phyloP scores from a whole-genome alignment of 1,140 invertebrate genomes.

The Pinna nobilis region DNA sequence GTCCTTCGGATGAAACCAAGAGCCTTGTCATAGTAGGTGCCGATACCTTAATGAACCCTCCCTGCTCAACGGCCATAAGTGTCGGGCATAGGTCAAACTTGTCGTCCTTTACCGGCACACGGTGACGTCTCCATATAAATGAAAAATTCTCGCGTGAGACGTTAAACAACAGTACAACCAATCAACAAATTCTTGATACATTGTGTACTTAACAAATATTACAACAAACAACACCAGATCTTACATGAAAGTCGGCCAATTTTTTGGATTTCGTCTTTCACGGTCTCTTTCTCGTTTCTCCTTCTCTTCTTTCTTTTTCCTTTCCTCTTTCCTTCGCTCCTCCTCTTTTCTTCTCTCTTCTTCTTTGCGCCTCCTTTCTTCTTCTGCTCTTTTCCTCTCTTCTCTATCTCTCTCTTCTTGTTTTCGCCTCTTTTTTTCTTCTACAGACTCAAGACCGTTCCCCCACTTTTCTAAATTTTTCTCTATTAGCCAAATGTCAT shows the following conservation, averaged over 20 bases:
- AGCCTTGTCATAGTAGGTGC: no score
- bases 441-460: not conserved
- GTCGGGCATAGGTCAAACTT: no score
- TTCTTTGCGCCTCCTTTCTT: constrained; percentile 1
- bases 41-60: no score
- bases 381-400: constrained; percentile 1
- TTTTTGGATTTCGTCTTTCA: not conserved
- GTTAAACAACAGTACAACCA: no score
- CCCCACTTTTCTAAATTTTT: not conserved
- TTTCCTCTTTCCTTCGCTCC: constrained; percentile 8
- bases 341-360: constrained; percentile 7
- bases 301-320: not conserved
- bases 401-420: constrained; percentile 6
- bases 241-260: not conserved
- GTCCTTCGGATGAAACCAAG: no score
- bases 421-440: not conserved
- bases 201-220: no score
- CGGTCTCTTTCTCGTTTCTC: not conserved
- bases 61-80: no score
- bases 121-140: no score
- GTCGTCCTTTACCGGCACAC: no score
- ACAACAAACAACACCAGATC: not conserved
- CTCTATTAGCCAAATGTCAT: not conserved
- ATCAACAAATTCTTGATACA: no score
- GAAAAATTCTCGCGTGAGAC: no score